phyloP scores from a whole-genome alignment of 2,113 vertebrate genomes.

The Rhagologus leucostigma region DNA sequence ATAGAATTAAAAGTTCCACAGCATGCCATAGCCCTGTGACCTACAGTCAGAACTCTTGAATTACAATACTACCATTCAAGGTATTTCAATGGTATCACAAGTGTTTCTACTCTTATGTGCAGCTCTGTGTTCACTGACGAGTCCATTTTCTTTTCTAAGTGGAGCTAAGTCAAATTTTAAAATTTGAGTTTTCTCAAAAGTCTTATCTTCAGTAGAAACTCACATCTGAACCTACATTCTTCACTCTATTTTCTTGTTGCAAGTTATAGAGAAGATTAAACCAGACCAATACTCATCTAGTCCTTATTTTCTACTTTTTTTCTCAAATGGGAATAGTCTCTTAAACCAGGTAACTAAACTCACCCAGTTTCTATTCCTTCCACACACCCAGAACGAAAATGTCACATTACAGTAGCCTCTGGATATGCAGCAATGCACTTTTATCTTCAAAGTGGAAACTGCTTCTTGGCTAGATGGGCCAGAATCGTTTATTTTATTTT shows the following conservation, averaged over 20 bases:
- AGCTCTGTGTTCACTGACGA: background rate
- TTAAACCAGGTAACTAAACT: background rate
- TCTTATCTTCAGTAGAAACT: background rate
- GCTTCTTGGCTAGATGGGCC: background rate
- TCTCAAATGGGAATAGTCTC: background rate
- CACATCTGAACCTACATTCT: background rate
- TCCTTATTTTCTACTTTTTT: background rate
- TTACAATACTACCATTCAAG: background rate
- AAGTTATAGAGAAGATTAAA: background rate
- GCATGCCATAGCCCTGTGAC: background rate
- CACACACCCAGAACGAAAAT: background rate
- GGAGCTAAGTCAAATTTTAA: background rate
- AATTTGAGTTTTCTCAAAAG: background rate
- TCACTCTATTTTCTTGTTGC: background rate
- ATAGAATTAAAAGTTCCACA: background rate
- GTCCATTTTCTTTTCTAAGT: background rate
- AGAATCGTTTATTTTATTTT: background rate
- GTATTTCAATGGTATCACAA: background rate
- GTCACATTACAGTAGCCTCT: background rate
- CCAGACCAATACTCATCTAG: background rate
- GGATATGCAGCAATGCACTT: background rate
- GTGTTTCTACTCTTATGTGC: background rate
- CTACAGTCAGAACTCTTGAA: background rate
- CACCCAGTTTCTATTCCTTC: background rate
- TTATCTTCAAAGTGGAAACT: background rate